Conservation (phyloP, 2,797 vertebrate species). For the Varecia variegata region DNA sequence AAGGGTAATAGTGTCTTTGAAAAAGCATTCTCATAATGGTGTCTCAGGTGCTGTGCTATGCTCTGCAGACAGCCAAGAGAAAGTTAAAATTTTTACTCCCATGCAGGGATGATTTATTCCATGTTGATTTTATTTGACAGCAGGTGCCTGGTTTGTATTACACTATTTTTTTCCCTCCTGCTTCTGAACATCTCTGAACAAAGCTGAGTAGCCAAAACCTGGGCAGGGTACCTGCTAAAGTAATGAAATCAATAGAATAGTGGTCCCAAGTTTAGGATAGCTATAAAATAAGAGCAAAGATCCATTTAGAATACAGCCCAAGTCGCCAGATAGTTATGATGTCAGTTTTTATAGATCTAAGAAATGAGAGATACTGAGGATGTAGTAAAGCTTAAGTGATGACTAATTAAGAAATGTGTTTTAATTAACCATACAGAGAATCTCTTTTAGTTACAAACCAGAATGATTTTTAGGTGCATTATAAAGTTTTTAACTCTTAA, state of each 20-base stretch:
- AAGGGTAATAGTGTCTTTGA: neutral
- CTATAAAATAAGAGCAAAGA: constrained; percentile 50
- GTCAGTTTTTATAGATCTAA: neutral
- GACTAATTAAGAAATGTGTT: constrained; percentile 12
- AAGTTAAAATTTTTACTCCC: constrained; percentile 8
- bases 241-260: constrained; percentile 66
- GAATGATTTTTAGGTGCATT: neutral
- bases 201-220: neutral
- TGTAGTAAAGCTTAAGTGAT: constrained; percentile 18
- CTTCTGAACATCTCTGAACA: constrained; percentile 17
- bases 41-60: neutral
- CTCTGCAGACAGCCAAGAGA: neutral
- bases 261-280: constrained; percentile 23
- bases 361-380: neutral
- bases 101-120: neutral
- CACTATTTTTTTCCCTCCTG: neutral
- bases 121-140: constrained; percentile 66
- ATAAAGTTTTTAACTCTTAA: neutral
- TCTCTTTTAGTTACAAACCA: constrained; percentile 22
- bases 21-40: neutral
- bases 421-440: neutral
- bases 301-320: neutral
- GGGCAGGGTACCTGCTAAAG: constrained; percentile 35
- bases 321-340: neutral
- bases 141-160: constrained; percentile 42